A percentile compares a stretch with the other conserved stretches of the same genome.
Conservation (phyloP, 35 echinoderm and acorn worm species). For the Eucidaris tribuloides region DNA sequence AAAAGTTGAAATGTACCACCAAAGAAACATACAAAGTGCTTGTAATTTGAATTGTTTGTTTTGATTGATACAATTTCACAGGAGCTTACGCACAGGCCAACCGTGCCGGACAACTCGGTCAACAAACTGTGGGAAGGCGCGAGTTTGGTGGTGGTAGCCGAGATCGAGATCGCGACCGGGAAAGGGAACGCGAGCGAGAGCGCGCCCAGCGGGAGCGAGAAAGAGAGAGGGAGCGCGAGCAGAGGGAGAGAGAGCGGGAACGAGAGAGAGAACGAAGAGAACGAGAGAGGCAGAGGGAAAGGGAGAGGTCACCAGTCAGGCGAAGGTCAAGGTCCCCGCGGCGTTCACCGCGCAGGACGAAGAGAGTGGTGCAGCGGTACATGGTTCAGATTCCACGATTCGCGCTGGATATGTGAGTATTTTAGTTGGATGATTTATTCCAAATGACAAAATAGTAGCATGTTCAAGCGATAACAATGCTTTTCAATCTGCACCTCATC, state of each 20-base stretch:
- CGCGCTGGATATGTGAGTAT: slow-evolving; percentile 85
- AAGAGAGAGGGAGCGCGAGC: slow-evolving; percentile 48
- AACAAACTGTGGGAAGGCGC: not conserved
- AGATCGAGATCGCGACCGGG: slow-evolving; percentile 62
- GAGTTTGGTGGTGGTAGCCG: slow-evolving; percentile 44
- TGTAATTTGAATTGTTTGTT: too few relatives aligned
- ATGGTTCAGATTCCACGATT: slow-evolving; percentile 85
- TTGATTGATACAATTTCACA: too few relatives aligned
- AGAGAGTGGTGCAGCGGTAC: slow-evolving; percentile 75
- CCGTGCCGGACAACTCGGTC: not conserved
- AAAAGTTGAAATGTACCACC: too few relatives aligned
- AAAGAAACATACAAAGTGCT: too few relatives aligned
- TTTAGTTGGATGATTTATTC: too few relatives aligned
- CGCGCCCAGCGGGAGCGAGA: slow-evolving; percentile 52
- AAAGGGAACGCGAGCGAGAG: slow-evolving; percentile 63
- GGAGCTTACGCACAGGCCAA: not conserved
- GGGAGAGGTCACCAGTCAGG: slow-evolving; percentile 65
- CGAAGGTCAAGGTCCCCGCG: slow-evolving; percentile 78
- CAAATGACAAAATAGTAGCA: too few relatives aligned
- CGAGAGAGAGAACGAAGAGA: slow-evolving; percentile 61
- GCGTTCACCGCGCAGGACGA: slow-evolving; percentile 62
- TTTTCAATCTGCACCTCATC: too few relatives aligned
- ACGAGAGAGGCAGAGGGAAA: not conserved
- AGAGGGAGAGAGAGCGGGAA: slow-evolving; percentile 67
- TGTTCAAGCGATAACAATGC: too few relatives aligned